A percentile compares a stretch with the other conserved stretches of the same genome.
Conservation (phyloP, 2,113 vertebrate species). For the Sinocyclocheilus anshuiensis region DNA sequence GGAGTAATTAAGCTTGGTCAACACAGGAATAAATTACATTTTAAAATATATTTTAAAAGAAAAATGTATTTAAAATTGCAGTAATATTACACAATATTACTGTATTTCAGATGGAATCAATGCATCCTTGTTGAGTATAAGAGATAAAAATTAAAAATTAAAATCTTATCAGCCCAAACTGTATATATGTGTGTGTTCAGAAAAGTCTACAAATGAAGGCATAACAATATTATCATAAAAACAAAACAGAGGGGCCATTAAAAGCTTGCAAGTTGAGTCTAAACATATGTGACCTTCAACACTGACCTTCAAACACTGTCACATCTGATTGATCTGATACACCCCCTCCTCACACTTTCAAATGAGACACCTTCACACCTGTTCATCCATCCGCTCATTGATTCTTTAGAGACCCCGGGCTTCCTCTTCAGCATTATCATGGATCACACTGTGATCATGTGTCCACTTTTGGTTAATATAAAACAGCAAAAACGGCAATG, state of each 20-base stretch:
- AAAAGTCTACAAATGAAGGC: too few relatives aligned
- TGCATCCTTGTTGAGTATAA: background rate
- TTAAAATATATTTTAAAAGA: background rate
- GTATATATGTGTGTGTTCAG: too few relatives aligned
- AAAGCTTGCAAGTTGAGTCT: slow-evolving; percentile 13
- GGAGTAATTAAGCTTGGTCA: too few relatives aligned
- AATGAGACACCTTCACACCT: background rate
- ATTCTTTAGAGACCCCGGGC: background rate
- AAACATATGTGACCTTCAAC: background rate
- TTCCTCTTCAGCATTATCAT: background rate
- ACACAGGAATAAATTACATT: too few relatives aligned
- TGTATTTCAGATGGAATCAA: background rate
- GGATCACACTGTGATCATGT: background rate
- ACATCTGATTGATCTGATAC: background rate
- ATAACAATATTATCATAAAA: background rate
- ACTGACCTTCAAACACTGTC: slow-evolving; percentile 11
- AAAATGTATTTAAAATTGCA: background rate
- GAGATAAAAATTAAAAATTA: too few relatives aligned
- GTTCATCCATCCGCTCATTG: background rate
- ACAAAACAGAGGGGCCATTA: background rate
- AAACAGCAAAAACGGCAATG: background rate
- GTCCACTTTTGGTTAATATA: background rate
- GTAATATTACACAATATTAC: background rate
- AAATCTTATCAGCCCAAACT: background rate
- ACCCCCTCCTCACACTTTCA: background rate